Conservation (phyloP, 2,113 vertebrate genomes). For the Brachyhypopomus occidentalis region DNA sequence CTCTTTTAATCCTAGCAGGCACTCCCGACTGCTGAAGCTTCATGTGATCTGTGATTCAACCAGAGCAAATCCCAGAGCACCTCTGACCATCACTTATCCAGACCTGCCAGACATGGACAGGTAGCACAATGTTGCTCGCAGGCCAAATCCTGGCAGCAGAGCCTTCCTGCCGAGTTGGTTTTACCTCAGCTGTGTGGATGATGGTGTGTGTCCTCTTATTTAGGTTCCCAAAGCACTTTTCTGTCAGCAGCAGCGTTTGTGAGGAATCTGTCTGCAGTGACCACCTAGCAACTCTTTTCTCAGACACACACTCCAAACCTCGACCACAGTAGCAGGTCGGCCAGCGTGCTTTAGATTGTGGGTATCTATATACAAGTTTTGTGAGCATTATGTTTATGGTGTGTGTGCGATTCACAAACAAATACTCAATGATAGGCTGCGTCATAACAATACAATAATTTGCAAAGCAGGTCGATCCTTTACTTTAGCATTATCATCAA, state of each 20-base stretch:
- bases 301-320: slow-evolving; percentile 67
- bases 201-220: slow-evolving; percentile 44
- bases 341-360: slow-evolving; percentile 12
- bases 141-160: neutral
- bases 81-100: slow-evolving; percentile 75
- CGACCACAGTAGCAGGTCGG: slow-evolving; percentile 80
- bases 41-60: slow-evolving; percentile 76
- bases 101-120: slow-evolving; percentile 82
- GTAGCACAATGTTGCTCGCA: slow-evolving; percentile 63
- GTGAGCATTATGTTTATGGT: no score
- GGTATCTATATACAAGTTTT: no score
- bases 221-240: slow-evolving; percentile 90
- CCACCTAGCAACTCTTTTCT: slow-evolving; percentile 83
- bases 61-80: slow-evolving; percentile 75
- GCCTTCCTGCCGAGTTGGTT: neutral
- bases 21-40: slow-evolving; percentile 80
- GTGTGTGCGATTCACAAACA: no score
- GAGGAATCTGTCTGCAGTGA: slow-evolving; percentile 79
- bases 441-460: no score
- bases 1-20: slow-evolving; percentile 67
- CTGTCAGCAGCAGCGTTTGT: slow-evolving; percentile 83
- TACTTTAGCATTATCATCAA: no score
- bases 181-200: neutral
- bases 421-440: no score
- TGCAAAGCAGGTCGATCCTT: no score